Evolutionary conservation across 2,113 vertebrate species (phyloP).

Genomic region (Rhombomys opimus): DNA sequence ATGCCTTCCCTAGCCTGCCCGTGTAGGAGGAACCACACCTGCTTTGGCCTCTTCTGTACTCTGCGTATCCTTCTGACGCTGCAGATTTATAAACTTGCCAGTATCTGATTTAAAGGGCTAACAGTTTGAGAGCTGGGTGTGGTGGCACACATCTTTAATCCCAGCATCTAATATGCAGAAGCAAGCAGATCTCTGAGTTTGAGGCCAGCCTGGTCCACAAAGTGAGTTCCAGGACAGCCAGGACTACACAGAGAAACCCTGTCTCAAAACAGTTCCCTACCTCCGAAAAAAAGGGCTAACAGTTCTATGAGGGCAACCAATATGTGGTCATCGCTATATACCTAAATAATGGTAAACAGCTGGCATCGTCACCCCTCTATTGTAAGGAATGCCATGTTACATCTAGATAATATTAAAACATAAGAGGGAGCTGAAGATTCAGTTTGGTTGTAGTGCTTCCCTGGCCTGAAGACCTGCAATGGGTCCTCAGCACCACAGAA

Average conservation of each 20-base stretch:
- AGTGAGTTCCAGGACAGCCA: neutral
- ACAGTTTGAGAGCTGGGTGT: neutral
- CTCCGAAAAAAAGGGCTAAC: neutral
- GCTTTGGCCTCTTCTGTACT: neutral
- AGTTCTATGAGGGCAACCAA: neutral
- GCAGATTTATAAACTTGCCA: neutral
- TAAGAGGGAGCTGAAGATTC: neutral
- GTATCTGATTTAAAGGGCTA: slow-evolving; percentile 6
- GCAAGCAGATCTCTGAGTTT: neutral
- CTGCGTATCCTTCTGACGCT: neutral
- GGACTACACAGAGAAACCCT: neutral
- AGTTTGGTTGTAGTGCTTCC: neutral
- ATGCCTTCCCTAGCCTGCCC: neutral
- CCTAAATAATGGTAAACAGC: neutral
- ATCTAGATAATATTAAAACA: neutral
- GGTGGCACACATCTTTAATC: neutral
- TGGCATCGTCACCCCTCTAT: neutral
- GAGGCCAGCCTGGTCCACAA: neutral
- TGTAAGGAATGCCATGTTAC: neutral
- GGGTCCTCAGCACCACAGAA: neutral
- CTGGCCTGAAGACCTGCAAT: neutral
- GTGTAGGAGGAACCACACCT: neutral
- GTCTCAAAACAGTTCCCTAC: neutral
- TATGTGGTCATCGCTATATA: neutral
- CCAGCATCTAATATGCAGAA: neutral